phyloP scores from a whole-genome alignment of 2,888 invertebrate species.

The Lymantria dispar region DNA sequence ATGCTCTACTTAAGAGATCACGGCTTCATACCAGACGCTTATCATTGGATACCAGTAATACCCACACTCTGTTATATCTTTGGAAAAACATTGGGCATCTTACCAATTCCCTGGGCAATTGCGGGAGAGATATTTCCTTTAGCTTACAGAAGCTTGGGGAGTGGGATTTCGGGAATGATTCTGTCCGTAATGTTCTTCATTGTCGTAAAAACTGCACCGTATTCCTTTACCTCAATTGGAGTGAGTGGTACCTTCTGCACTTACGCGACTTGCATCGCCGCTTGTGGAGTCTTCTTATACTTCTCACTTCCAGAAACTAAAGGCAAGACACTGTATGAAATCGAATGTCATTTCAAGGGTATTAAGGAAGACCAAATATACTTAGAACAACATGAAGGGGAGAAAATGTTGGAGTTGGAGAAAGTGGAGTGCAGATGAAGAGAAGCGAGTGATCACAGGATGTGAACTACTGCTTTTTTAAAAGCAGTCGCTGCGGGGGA shows the following conservation, averaged over 20 bases:
- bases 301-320: conserved; percentile 86
- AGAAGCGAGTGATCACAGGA: conserved; percentile 34
- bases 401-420: conserved; percentile 63
- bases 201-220: conserved; percentile 85
- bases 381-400: conserved; percentile 45
- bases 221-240: conserved; percentile 76
- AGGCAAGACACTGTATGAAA: conserved; percentile 85
- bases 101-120: conserved; percentile 88
- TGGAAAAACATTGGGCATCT: conserved; percentile 82
- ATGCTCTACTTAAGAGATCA: conserved; percentile 63
- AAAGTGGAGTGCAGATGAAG: conserved; percentile 68
- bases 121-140: conserved; percentile 87
- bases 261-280: conserved; percentile 78
- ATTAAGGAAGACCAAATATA: conserved; percentile 27
- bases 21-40: conserved; percentile 53
- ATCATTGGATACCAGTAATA: conserved; percentile 73
- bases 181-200: conserved; percentile 85
- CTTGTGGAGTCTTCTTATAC: conserved; percentile 82
- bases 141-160: conserved; percentile 84
- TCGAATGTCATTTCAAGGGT: conserved; percentile 82
- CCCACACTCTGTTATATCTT: conserved; percentile 80
- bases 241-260: conserved; percentile 83
- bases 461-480: conserved; percentile 48
- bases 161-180: conserved; percentile 84
- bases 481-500: conserved; percentile 20